Conservation (phyloP, 2,888 invertebrate species). For the Drosophila diplacantha region DNA sequence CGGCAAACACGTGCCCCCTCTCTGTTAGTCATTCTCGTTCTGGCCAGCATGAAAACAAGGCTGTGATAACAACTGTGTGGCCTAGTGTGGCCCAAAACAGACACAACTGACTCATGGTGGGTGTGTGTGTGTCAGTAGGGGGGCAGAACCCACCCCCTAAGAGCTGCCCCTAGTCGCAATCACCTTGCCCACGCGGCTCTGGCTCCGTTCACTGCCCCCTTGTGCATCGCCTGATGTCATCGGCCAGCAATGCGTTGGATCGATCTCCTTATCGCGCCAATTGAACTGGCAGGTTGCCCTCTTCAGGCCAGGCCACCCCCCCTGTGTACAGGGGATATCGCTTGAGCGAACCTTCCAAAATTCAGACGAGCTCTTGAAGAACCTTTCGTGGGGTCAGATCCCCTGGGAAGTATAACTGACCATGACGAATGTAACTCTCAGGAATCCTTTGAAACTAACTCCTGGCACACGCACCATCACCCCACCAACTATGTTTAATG, state of each 20-base stretch:
- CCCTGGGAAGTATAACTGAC: not conserved
- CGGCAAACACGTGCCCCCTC: slow-evolving; percentile 33
- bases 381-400: not conserved
- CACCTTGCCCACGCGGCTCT: not conserved
- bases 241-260: slow-evolving; percentile 57
- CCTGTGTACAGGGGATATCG: slow-evolving; percentile 5
- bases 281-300: slow-evolving; percentile 31
- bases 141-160: slow-evolving; percentile 2
- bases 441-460: too few species aligned
- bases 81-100: not conserved
- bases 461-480: not conserved
- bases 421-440: not conserved
- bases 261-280: slow-evolving; percentile 39
- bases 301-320: not conserved
- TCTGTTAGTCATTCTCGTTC: slow-evolving; percentile 21
- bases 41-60: slow-evolving; percentile 4
- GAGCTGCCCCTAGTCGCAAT: not conserved
- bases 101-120: slow-evolving; percentile 28
- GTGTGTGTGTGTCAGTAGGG: not conserved
- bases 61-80: slow-evolving; percentile 6
- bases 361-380: not conserved
- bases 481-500: not conserved
- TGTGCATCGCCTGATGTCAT: slow-evolving; percentile 64
- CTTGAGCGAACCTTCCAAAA: not conserved
- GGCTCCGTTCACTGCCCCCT: slow-evolving; percentile 8